A percentile compares a stretch with the other conserved stretches of the same genome.
These are phyloP conservation scores for Hydropsyche betteni DNA, from an alignment of 2,888 invertebrate genomes.

Conservation along the genomic window DNA sequence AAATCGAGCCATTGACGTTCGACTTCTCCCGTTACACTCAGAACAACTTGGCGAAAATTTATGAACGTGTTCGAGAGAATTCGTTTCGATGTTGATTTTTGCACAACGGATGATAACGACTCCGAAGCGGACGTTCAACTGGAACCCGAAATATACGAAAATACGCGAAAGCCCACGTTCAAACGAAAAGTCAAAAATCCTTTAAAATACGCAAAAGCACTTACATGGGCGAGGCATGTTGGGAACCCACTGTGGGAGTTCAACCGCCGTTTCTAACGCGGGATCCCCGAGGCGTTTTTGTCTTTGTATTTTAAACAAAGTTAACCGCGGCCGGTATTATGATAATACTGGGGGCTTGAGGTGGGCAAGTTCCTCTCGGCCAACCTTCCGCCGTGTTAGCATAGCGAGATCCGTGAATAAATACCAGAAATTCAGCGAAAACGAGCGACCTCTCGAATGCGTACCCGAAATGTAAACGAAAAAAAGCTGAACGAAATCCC, in stretches of 20 bases:
- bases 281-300: constrained; percentile 4
- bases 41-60: neutral
- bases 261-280: constrained; percentile 13
- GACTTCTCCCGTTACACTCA: neutral
- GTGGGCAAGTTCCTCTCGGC: constrained; percentile 20
- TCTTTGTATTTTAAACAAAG: constrained; percentile 38
- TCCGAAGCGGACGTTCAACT: neutral
- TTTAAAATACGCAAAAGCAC: constrained; percentile 2
- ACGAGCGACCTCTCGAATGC: constrained; percentile 3
- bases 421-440: constrained; percentile 14
- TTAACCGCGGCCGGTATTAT: constrained; percentile 29
- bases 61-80: neutral
- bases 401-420: constrained; percentile 11
- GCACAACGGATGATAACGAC: too few species aligned
- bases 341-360: constrained; percentile 16
- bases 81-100: neutral
- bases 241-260: neutral
- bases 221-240: neutral
- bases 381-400: constrained; percentile 4
- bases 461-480: neutral
- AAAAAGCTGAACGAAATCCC: neutral
- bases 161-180: neutral
- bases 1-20: neutral
- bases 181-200: neutral
- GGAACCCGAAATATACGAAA: neutral